Evolutionary conservation across 1,140 invertebrate genomes (phyloP), one percentile per base, ranked within the genome.

Genomic region (Lordiphosa collinella): DNA sequence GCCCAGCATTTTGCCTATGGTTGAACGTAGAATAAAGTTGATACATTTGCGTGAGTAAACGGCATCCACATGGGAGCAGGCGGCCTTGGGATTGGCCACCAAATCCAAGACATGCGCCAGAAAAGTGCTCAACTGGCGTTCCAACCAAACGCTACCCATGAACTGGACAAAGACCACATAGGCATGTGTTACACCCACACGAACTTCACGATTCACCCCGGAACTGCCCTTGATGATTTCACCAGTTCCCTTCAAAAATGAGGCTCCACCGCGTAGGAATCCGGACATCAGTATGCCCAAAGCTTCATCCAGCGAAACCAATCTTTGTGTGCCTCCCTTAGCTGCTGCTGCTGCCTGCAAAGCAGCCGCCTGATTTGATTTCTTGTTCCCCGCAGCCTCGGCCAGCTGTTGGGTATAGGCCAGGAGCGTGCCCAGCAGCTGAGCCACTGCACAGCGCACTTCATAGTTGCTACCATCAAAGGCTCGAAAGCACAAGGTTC

Each of bases 41-140:
- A 99, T 95, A 89, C 98, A 99, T 90, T 99, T 98, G 62, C 98
- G 91, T 0, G 97, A 98, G 89, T 99, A 99, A 3, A 99, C 97
- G 25, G 97, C 97, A 90, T 99, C 98, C 4, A 99, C 96, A 87
- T 99, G 98, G 0, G 96, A 96, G 8, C 95, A 95, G 0, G 96
- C 96, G 9, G 96, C 96, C 90, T 97, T 98, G 1, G 97, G 96
- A 91, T 96, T 96, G 0, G 96, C 95, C 0, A 98, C 97, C 53
- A 99, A 89, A 73, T 99, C 97, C 29, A 99, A 89, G 3, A 99
- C 92, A 89, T 99, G 98, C 10, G 92, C 93, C 8, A 99, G 90
- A 69, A 99, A 94, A 0, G 93, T 90, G 38, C 92, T 93, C 67
- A 99, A 91, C 86, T 99, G 98, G 29, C 95, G 92, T 90, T 99